These are phyloP conservation scores for Dufourea novaeangliae DNA, from an alignment of 1,140 invertebrate genomes.

Conservation along the genomic window DNA sequence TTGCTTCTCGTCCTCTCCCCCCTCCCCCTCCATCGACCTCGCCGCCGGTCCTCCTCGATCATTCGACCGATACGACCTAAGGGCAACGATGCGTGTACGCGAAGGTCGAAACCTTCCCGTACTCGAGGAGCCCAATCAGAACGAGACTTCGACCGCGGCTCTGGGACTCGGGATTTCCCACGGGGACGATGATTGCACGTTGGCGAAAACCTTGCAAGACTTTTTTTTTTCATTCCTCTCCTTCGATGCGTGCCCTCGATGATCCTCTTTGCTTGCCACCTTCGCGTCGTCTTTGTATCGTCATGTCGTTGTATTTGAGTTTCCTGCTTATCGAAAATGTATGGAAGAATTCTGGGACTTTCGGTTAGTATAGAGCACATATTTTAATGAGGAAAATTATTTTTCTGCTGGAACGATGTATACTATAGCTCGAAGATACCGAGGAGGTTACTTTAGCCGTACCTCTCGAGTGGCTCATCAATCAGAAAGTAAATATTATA, in stretches of 20 bases:
- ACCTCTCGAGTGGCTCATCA: neutral
- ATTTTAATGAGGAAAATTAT: no score
- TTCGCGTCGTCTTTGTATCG: no score
- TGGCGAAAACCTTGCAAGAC: constrained; percentile 55
- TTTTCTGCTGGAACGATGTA: no score
- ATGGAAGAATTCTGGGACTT: no score
- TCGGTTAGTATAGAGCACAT: no score
- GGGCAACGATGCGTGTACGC: constrained; percentile 70
- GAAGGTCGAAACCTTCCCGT: constrained; percentile 60
- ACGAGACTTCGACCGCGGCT: constrained; percentile 21
- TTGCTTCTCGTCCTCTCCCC: constrained; percentile 22
- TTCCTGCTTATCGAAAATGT: no score
- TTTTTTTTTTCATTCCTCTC: constrained; percentile 47
- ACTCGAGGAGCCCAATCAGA: constrained; percentile 41
- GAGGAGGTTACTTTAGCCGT: constrained; percentile 4
- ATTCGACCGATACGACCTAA: constrained; percentile 70
- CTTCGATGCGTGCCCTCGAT: constrained; percentile 31
- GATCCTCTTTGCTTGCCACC: neutral
- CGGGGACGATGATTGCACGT: constrained; percentile 64
- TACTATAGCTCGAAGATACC: neutral
- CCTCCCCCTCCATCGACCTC: constrained; percentile 26
- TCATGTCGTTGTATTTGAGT: no score
- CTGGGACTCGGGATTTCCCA: constrained; percentile 74
- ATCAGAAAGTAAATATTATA: constrained; percentile 4
- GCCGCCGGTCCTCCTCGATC: constrained; percentile 52